phyloP scores from a whole-genome alignment of 2,888 invertebrate genomes.

The Apamea monoglypha region DNA sequence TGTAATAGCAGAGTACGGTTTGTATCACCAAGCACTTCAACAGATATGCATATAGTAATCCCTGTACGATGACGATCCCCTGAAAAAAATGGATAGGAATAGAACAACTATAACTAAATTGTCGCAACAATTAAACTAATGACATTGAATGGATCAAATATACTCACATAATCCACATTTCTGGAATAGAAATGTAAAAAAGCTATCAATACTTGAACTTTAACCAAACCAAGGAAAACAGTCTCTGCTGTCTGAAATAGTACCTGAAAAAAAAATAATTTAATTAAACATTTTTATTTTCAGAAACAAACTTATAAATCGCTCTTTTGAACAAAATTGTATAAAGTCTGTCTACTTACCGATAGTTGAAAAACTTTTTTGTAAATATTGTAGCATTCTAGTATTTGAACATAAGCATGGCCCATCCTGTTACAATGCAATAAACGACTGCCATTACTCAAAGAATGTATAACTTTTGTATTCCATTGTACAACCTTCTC shows the following conservation, averaged over 20 bases:
- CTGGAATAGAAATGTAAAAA: constrained; percentile 27
- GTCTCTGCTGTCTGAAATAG: constrained; percentile 34
- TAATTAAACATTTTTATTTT: background rate
- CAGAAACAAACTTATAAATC: background rate
- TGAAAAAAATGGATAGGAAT: background rate
- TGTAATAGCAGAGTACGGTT: constrained; percentile 12
- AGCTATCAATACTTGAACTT: constrained; percentile 33
- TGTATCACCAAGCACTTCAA: constrained; percentile 23
- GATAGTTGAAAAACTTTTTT: constrained; percentile 28
- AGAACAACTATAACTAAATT: background rate
- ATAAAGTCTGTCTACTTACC: constrained; percentile 32
- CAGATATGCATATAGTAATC: constrained; percentile 26
- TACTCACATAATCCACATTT: constrained; percentile 40
- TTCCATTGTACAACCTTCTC: constrained; percentile 50
- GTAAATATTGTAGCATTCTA: constrained; percentile 42
- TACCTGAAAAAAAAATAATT: constrained; percentile 17
- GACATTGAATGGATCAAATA: background rate
- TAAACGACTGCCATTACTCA: background rate
- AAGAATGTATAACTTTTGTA: constrained; percentile 1
- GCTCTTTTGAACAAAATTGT: background rate
- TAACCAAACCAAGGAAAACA: constrained; percentile 23
- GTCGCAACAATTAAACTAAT: background rate
- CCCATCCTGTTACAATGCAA: constrained; percentile 30
- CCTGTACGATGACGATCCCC: constrained; percentile 13
- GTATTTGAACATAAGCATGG: constrained; percentile 32